Base-by-base conservation (phyloP, 2,888 invertebrate species). In the Stenolophus ochropezus region DNA sequence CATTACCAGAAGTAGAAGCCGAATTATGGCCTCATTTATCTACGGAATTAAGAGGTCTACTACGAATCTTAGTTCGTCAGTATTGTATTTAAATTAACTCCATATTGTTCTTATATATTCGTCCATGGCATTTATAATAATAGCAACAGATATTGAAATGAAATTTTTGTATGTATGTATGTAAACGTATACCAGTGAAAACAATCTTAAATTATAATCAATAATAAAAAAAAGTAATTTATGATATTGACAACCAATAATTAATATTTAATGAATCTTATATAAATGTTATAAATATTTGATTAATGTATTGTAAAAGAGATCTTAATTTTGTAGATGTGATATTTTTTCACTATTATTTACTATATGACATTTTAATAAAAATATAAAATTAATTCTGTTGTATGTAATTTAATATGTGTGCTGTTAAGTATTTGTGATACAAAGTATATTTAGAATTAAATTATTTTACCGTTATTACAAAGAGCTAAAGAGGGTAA, bases 11-110 rank as follows among this genome's bases (percentile, higher is more conserved):
- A 82, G 88, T 93, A 73, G 93, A 94, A 88, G 89, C 90, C 33
- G 92, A 93, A 86, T 87, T 94, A 76, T 93, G 93, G 91, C 88
- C 90, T n/a, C 89, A 91, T 85, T 87, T 93, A 73, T 89, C 90
- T 58, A 88, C 90, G 33, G 91, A 92, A 85, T 92, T 93, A 87
- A 91, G 91, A 84, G 91, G 92, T 85, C 88, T 94, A 58, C 87
- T 93, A 33, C 89, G 92, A 85, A 90, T 87, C 82, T 86, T 91
- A 81, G 88, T 90, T 14, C 74, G 81, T 21, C 81, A 81, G 25
- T 81, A 81, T 61, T 25, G 18, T 49, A 61, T 75, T 74, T 81
- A 81, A 77, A 78, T 42, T 21, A 5, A 33, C 42, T 69, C 33
- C 33, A 69, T 69, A 18, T 69, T 42, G 20, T 42, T 42, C 11